These are phyloP conservation scores for Corythoichthys haematopterus DNA, from an alignment of 2,113 vertebrate genomes.

Conservation along the genomic window DNA sequence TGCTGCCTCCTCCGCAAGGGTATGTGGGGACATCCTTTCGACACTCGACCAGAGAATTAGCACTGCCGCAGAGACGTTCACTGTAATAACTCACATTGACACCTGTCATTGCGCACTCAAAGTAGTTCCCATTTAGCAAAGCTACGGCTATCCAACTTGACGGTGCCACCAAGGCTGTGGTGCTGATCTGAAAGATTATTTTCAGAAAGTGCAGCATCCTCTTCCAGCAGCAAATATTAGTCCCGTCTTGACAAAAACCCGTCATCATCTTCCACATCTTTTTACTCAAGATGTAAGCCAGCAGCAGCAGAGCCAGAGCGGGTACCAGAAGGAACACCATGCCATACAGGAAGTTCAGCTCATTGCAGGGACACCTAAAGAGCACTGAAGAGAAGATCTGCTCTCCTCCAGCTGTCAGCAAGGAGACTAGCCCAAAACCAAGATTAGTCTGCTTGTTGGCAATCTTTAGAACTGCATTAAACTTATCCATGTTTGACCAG, in stretches of 20 bases:
- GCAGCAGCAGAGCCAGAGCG: constrained; percentile 70
- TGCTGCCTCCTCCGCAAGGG: constrained; percentile 53
- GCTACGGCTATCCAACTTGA: constrained; percentile 75
- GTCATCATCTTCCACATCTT: constrained; percentile 69
- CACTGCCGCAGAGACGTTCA: constrained; percentile 26
- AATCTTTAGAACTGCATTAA: constrained; percentile 46
- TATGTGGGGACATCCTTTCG: constrained; percentile 7
- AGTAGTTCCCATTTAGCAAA: constrained; percentile 71
- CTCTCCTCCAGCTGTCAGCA: constrained; percentile 71
- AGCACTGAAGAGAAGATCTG: constrained; percentile 65
- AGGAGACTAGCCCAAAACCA: constrained; percentile 60
- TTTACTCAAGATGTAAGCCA: constrained; percentile 60
- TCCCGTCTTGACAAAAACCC: constrained; percentile 36
- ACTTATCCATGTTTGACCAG: constrained; percentile 61
- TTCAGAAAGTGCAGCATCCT: rapidly evolving
- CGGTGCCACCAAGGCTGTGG: constrained; percentile 57
- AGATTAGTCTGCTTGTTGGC: constrained; percentile 47
- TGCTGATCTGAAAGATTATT: constrained; percentile 23
- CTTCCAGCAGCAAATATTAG: rapidly evolving
- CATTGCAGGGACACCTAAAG: constrained; percentile 78
- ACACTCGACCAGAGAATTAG: background rate
- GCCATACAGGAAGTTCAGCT: constrained; percentile 67
- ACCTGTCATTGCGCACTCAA: constrained; percentile 66
- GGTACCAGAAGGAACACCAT: constrained; percentile 75
- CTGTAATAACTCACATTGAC: rapidly evolving